These are phyloP conservation scores for Pachyrhynchus sulphureomaculatus DNA, from an alignment of 1,140 invertebrate species.

Conservation along the genomic window DNA sequence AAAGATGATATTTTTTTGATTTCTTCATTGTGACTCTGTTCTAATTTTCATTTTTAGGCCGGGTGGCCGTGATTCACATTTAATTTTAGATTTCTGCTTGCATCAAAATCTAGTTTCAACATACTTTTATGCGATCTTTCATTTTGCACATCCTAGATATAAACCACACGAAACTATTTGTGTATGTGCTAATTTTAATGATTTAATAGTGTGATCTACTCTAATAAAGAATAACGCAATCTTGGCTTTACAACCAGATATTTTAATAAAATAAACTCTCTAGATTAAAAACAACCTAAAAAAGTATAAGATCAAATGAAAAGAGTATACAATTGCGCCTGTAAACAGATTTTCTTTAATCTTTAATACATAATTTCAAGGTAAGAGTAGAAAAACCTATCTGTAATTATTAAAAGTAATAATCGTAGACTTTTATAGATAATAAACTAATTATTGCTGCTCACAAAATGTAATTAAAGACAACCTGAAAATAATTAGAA, in stretches of 20 bases:
- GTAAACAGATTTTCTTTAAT: conserved; percentile 6
- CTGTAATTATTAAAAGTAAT: conserved; percentile 13
- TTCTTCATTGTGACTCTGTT: conserved; percentile 17
- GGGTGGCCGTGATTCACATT: conserved; percentile 22
- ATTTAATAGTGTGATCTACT: too few species aligned
- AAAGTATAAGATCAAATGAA: neutral
- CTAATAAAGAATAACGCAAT: too few species aligned
- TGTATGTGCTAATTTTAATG: too few species aligned
- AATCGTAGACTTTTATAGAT: conserved; percentile 4
- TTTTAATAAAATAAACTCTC: neutral
- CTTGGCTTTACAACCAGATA: too few species aligned
- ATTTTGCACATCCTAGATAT: conserved; percentile 7
- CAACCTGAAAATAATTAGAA: neutral
- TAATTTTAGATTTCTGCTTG: conserved; percentile 23
- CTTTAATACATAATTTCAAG: conserved; percentile 3
- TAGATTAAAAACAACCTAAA: conserved; percentile 1
- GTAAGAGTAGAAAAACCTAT: conserved; percentile 15
- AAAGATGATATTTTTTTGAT: neutral
- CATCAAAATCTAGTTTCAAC: conserved; percentile 15
- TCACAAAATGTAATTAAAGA: conserved; percentile 7
- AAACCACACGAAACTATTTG: too few species aligned
- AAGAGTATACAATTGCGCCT: neutral
- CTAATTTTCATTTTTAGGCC: conserved; percentile 22
- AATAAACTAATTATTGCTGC: conserved; percentile 12
- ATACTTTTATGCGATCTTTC: conserved; percentile 1